A percentile compares a stretch with the other conserved stretches of the same genome.
These are phyloP conservation scores for Urocolius indicus DNA, from an alignment of 2,113 vertebrate genomes.

Conservation along the genomic window DNA sequence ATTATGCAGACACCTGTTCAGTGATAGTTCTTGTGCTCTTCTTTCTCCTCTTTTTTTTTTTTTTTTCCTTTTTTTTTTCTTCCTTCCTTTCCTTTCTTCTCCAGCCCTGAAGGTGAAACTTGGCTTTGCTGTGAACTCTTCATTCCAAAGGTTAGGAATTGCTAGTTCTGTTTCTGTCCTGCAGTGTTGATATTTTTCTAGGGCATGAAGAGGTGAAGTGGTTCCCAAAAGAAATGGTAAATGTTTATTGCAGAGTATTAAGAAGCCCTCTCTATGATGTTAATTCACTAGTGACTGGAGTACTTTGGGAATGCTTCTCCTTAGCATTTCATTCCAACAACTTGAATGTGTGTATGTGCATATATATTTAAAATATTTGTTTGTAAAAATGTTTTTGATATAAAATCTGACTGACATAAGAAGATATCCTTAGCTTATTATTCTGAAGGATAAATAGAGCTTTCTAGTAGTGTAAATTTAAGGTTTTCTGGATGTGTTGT, in stretches of 20 bases:
- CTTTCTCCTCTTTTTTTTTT: not conserved
- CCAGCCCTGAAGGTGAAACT: not conserved
- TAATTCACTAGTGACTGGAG: not conserved
- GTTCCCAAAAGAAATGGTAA: not conserved
- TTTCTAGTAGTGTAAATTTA: not conserved
- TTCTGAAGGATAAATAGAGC: not conserved
- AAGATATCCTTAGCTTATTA: not conserved
- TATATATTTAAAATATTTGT: not conserved
- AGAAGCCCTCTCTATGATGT: not conserved
- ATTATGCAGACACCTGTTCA: slow-evolving; percentile 23
- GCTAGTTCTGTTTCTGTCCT: not conserved
- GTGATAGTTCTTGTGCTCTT: not conserved
- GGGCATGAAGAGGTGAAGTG: not conserved
- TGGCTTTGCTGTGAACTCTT: not conserved
- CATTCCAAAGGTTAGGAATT: not conserved
- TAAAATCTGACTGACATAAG: not conserved
- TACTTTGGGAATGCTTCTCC: not conserved
- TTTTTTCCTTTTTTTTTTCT: accelerated
- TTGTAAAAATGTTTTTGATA: not conserved
- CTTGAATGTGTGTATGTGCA: not conserved
- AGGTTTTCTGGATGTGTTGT: not conserved
- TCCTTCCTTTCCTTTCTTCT: not conserved
- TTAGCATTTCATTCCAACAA: not conserved
- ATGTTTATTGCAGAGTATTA: not conserved
- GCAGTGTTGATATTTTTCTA: not conserved